Evolutionary conservation across 2,113 vertebrate genomes (phyloP).

Genomic region (Numida meleagris): DNA sequence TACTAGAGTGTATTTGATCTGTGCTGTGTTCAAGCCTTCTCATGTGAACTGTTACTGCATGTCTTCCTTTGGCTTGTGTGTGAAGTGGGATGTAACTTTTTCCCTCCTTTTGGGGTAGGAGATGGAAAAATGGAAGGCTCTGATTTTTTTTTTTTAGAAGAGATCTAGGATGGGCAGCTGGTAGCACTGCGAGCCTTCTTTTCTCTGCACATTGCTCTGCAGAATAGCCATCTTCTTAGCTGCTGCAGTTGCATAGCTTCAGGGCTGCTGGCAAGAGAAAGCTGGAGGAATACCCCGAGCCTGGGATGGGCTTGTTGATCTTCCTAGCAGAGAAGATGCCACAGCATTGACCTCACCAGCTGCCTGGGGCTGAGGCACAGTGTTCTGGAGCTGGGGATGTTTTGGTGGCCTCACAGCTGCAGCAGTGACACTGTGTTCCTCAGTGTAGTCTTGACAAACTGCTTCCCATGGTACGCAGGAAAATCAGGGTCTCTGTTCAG

Average conservation of each 20-base stretch:
- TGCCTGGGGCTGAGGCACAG: neutral
- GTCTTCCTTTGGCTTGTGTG: neutral
- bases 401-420: neutral
- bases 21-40: neutral
- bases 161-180: neutral
- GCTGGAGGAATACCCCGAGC: neutral
- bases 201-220: neutral
- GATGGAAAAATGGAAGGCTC: neutral
- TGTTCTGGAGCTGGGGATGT: neutral
- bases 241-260: neutral
- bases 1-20: neutral
- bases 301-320: neutral
- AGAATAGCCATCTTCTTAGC: neutral
- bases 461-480: conserved; percentile 14
- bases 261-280: neutral
- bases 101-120: neutral
- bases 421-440: neutral
- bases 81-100: neutral
- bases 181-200: neutral
- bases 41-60: neutral
- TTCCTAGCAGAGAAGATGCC: neutral
- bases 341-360: neutral
- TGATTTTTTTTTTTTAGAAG: neutral
- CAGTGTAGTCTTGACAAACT: neutral
- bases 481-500: conserved; percentile 28